Evolutionary conservation across 1,140 invertebrate genomes (phyloP).

Genomic region (Cotesia typhae): DNA sequence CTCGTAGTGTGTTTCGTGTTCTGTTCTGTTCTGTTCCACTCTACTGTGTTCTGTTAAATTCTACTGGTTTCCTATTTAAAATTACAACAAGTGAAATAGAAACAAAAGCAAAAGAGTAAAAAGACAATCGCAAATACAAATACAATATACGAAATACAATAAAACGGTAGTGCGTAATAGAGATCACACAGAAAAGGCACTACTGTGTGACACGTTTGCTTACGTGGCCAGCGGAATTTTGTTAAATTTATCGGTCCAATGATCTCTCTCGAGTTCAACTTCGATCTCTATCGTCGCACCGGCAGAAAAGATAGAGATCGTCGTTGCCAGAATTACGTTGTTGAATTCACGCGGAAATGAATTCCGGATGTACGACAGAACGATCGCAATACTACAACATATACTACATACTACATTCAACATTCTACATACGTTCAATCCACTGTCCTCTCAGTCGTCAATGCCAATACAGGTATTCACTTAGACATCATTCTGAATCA

Average conservation of each 20-base stretch:
- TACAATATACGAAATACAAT: constrained; percentile 50
- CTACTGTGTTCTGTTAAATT: too few relatives aligned
- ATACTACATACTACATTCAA: not conserved
- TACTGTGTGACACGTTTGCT: not conserved
- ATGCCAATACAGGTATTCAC: constrained; percentile 15
- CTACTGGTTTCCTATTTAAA: constrained; percentile 49
- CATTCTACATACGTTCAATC: constrained; percentile 5
- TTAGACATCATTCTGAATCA: too few relatives aligned
- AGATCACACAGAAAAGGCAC: too few relatives aligned
- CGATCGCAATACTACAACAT: not conserved
- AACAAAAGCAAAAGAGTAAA: too few relatives aligned
- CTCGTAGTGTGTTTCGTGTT: constrained; percentile 29
- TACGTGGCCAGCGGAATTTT: constrained; percentile 12
- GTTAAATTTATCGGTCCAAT: constrained; percentile 17
- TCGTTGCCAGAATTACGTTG: constrained; percentile 5
- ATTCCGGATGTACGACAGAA: constrained; percentile 21
- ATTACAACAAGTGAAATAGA: constrained; percentile 8
- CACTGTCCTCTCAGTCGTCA: not conserved
- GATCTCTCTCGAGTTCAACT: not conserved
- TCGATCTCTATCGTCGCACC: not conserved
- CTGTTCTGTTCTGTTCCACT: constrained; percentile 37
- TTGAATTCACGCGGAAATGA: constrained; percentile 28
- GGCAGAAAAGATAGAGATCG: too few relatives aligned
- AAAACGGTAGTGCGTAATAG: constrained; percentile 38
- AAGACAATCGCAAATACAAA: constrained; percentile 40